Evolutionary conservation across 2,888 invertebrate species (phyloP), one percentile per base, ranked within the genome.

Genomic region (Polylopha cassiicola): DNA sequence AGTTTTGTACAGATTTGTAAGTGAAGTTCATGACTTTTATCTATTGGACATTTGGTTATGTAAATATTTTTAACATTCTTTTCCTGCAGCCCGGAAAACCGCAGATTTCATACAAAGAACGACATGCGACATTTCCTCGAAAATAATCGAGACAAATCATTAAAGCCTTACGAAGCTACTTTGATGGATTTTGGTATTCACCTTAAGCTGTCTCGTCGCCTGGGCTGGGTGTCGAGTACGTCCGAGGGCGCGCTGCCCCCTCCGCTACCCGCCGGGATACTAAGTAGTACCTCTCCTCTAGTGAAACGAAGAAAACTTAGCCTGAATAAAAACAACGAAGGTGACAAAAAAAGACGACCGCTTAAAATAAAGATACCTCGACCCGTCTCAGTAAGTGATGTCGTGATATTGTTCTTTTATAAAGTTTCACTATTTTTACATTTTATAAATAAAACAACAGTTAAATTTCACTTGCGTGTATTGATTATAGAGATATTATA

Each of bases 161-260:
- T 73, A 1, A 60, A 53, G n/a, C 46, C 53, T 0, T 79, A 70
- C 44, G 72, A 75, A 23, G 32, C 55, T 7, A 75, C 69, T 1
- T 58, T 86, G 1, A 49, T 74, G 22, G 86, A 86, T 49, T 86
- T 86, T 29, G 81, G 84, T 1, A 72, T 78, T 0, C 86, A 86
- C 47, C 51, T 85, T 28, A 86, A 86, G 49, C 53, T 82, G 11
- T 60, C 86, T 0, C 58, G 84, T 0, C 69, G 81, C 0, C 70
- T 86, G 61, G 85, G 86, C 8, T 86, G 86, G 85, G 73, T 74
- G 41, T 44, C 57, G 0, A 53, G 46, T 8, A 66, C 71, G 0
- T 26, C 49, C 4, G 46, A 34, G 9, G 43, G 31, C 8, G 39
- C 24, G 32, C 22, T 27, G 17, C 20, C 11, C 30, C 20, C 53